phyloP scores from a whole-genome alignment of 2,797 vertebrate species.

The Tamandua tetradactyla region DNA sequence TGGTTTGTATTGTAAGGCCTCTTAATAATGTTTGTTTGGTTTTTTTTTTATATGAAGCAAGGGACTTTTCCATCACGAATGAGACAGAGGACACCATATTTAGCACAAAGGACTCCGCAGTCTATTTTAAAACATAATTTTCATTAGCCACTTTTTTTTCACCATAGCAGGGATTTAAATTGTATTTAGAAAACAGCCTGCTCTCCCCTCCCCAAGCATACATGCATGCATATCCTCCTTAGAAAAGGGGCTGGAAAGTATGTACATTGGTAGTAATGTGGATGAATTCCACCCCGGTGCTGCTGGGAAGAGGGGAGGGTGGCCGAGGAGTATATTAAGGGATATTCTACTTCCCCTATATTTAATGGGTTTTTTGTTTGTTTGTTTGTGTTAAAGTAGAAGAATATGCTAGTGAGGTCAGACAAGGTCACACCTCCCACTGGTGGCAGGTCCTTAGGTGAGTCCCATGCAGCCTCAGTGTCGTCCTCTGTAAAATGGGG shows the following conservation, averaged over 20 bases:
- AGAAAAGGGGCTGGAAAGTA: neutral
- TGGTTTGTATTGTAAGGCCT: slow-evolving; percentile 59
- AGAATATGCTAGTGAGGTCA: neutral
- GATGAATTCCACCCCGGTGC: too few species aligned
- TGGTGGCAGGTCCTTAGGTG: accelerated
- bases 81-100: slow-evolving; percentile 44
- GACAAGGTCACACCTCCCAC: neutral
- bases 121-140: slow-evolving; percentile 72
- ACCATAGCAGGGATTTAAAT: slow-evolving; percentile 56
- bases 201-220: neutral
- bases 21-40: slow-evolving; percentile 66
- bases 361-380: neutral
- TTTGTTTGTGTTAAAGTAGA: too few species aligned
- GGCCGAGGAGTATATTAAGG: neutral
- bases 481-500: too few species aligned
- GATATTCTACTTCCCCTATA: neutral
- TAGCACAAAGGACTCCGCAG: slow-evolving; percentile 53
- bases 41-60: slow-evolving; percentile 8
- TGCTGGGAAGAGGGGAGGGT: neutral
- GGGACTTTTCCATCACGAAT: slow-evolving; percentile 74
- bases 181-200: slow-evolving; percentile 65
- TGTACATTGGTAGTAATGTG: neutral
- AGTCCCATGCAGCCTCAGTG: too few species aligned
- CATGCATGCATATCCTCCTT: neutral
- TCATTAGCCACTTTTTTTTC: slow-evolving; percentile 70